Base-by-base conservation (phyloP, 2,797 vertebrate species). In the Brachyrhaphis roseni region DNA sequence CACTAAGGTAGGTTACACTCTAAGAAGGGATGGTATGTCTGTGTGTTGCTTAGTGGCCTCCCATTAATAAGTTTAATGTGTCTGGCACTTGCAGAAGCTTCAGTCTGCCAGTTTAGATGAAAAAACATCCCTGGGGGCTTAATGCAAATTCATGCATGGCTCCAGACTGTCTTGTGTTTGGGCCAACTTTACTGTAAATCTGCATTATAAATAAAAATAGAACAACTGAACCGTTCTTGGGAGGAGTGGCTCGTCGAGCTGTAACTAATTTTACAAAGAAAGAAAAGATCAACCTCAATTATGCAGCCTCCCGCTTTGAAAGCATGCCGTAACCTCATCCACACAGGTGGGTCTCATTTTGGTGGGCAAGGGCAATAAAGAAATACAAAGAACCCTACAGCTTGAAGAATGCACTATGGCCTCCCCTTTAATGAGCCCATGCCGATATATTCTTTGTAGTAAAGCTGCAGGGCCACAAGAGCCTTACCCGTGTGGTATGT, bases 341-440 rank as follows among this genome's bases (percentile, higher is more conserved):
- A 66, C 13, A 64, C 93, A 95, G 93, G 94, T 95, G 93, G 94
- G 89, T 93, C 89, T 92, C 91, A 93, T 95, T 95, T 95, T 87
- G 84, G 89, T 46, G 81, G 91, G 86, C 88, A 86, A 73, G 83
- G 78, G 90, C 91, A 93, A 95, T 95, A 95, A 96, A 93, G 91
- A 82, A 87, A 91, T 87, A 93, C 88, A 93, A 94, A 94, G 93
- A 90, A 93, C 87, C 93, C 90, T 86, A 86, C 88, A 82, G 94
- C 82, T 90, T 81, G 23, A 91, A 93, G 93, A 94, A 95, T 92
- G 92, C 90, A 90, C 87, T 1, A 78, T 77, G 92, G 93, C 92
- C 84, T 91, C 91, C 84, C 62, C 83, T 90, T 93, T 95, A 95
- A 94, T 93, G 93, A 94, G 93, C 92, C 84, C 88, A 91, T 77